Evolutionary conservation across 2,113 vertebrate species (phyloP).

Genomic region (Alosa alosa): DNA sequence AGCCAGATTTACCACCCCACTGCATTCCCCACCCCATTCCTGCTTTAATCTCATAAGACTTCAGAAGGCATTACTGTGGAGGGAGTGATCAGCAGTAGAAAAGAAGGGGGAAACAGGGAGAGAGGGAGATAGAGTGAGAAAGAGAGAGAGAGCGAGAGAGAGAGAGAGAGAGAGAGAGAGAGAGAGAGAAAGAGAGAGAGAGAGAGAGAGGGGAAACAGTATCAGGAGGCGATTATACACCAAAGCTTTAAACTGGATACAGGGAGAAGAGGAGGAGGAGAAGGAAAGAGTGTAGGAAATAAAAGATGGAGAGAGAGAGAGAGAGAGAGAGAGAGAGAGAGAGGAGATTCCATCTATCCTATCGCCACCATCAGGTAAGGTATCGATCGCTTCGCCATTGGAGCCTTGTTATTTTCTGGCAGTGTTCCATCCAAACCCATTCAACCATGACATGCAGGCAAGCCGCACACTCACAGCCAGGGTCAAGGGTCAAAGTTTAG

Average conservation of each 20-base stretch:
- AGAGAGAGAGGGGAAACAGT: neutral
- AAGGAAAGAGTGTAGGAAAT: neutral
- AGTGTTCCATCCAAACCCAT: neutral
- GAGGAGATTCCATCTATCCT: neutral
- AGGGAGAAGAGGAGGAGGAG: neutral
- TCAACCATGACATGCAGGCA: neutral
- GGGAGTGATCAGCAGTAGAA: neutral
- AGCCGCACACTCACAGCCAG: neutral
- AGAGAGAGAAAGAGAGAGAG: neutral
- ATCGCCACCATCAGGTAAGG: neutral
- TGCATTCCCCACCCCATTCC: neutral
- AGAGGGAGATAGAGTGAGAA: neutral
- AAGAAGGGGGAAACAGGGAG: neutral
- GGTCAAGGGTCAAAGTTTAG: neutral
- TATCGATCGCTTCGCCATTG: neutral
- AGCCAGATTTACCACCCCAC: neutral
- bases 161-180: neutral
- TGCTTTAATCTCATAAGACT: slow-evolving; percentile 1
- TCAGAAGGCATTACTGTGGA: slow-evolving; percentile 12
- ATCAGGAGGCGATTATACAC: neutral
- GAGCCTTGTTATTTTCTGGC: neutral
- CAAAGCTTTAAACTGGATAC: neutral
- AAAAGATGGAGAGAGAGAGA: neutral
- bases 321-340: neutral
- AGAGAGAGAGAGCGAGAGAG: neutral